phyloP scores from a whole-genome alignment of 2,888 invertebrate genomes.

The Petrophora chlorosata region DNA sequence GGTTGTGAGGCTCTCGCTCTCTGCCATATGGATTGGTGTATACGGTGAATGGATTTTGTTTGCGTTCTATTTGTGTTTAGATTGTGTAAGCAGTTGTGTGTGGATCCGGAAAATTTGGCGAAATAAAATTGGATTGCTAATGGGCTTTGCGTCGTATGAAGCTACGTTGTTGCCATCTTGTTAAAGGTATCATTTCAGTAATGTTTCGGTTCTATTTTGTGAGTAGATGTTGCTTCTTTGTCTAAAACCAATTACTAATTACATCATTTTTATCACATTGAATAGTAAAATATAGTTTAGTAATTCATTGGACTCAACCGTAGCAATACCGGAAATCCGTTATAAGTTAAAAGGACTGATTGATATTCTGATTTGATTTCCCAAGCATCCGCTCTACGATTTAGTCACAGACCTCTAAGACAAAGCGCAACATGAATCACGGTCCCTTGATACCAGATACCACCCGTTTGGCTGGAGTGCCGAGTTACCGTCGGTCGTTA shows the following conservation, averaged over 20 bases:
- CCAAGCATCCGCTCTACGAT: too few relatives aligned
- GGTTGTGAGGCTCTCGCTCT: slow-evolving; percentile 3
- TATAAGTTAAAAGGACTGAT: too few relatives aligned
- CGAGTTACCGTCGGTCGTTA: neutral
- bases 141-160: neutral
- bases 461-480: too few relatives aligned
- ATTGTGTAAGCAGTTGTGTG: slow-evolving; percentile 8
- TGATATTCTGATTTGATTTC: too few relatives aligned
- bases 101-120: slow-evolving; percentile 6
- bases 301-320: too few relatives aligned
- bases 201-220: neutral
- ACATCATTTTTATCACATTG: too few relatives aligned
- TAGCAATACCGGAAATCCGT: too few relatives aligned
- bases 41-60: slow-evolving; percentile 4
- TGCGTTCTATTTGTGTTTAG: slow-evolving; percentile 3
- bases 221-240: neutral
- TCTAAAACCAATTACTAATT: too few relatives aligned
- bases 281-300: too few relatives aligned
- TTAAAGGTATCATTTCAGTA: too few relatives aligned
- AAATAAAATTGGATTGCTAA: slow-evolving; percentile 9
- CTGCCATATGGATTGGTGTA: slow-evolving; percentile 7
- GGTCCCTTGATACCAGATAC: neutral
- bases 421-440: neutral
- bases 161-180: too few relatives aligned
- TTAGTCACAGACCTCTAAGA: too few relatives aligned